These are phyloP conservation scores for Sphecodes monilicornis DNA, from an alignment of 2,888 invertebrate genomes.

Conservation along the genomic window DNA sequence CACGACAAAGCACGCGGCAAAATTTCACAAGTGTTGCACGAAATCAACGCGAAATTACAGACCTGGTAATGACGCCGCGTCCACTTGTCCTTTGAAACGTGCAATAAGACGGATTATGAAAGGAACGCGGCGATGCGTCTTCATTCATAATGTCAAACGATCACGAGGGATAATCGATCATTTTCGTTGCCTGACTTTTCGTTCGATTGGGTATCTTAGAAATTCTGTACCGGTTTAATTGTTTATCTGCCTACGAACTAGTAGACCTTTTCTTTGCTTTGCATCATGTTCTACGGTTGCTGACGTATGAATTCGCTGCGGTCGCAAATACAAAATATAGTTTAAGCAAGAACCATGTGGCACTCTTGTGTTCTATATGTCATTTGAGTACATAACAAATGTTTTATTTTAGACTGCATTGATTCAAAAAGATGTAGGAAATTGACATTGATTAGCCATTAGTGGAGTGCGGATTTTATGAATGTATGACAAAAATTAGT, in stretches of 20 bases:
- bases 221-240: background rate
- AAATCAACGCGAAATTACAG: slow-evolving; percentile 67
- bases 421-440: too few relatives aligned
- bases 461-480: too few relatives aligned
- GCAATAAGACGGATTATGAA: slow-evolving; percentile 77
- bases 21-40: slow-evolving; percentile 63
- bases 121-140: slow-evolving; percentile 67
- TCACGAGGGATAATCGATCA: slow-evolving; percentile 16
- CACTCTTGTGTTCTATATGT: background rate
- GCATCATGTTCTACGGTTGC: background rate
- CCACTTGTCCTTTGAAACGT: slow-evolving; percentile 67
- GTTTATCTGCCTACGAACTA: background rate
- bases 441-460: too few relatives aligned
- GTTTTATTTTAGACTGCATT: background rate
- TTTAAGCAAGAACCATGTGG: background rate
- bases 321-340: background rate
- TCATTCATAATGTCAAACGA: slow-evolving; percentile 74
- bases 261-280: background rate
- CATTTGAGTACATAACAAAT: background rate
- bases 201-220: background rate
- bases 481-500: too few relatives aligned
- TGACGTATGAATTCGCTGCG: background rate
- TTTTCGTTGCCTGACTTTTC: background rate
- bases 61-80: slow-evolving; percentile 68
- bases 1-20: slow-evolving; percentile 62